Evolutionary conservation across 2,888 invertebrate genomes (phyloP).

Genomic region (Phoenoteleia sp.): DNA sequence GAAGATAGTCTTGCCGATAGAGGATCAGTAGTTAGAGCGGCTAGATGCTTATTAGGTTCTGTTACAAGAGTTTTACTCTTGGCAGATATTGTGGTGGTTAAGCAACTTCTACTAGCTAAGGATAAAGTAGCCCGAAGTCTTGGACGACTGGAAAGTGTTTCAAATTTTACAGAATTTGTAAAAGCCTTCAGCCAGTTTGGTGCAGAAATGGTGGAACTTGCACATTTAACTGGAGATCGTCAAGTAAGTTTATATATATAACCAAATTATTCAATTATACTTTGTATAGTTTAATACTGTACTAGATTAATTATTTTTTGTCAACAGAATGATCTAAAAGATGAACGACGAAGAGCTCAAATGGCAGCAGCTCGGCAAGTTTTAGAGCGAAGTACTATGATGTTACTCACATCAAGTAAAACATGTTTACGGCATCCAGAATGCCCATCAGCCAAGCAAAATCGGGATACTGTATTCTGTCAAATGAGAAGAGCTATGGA

Average conservation of each 20-base stretch:
- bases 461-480: slow-evolving; percentile 99
- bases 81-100: slow-evolving; percentile 99
- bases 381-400: slow-evolving; percentile 98
- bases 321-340: slow-evolving; percentile 93
- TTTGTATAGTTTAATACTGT: no score
- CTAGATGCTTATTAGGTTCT: slow-evolving; percentile 96
- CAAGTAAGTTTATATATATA: slow-evolving; percentile 84
- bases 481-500: slow-evolving; percentile 99
- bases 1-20: slow-evolving; percentile 89
- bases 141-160: slow-evolving; percentile 94
- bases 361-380: slow-evolving; percentile 98
- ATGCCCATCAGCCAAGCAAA: slow-evolving; percentile 96
- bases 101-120: slow-evolving; percentile 97
- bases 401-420: slow-evolving; percentile 99
- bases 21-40: slow-evolving; percentile 95
- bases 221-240: slow-evolving; percentile 95
- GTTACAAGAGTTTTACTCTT: slow-evolving; percentile 98
- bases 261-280: no score
- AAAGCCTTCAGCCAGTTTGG: slow-evolving; percentile 99
- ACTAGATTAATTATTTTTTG: neutral
- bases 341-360: slow-evolving; percentile 97
- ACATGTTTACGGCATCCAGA: slow-evolving; percentile 98
- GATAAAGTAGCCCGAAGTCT: slow-evolving; percentile 96
- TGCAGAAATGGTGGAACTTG: slow-evolving; percentile 99
- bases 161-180: slow-evolving; percentile 98